Evolutionary conservation across 2,113 vertebrate genomes (phyloP).

Genomic region (cat (Felis catus)): DNA sequence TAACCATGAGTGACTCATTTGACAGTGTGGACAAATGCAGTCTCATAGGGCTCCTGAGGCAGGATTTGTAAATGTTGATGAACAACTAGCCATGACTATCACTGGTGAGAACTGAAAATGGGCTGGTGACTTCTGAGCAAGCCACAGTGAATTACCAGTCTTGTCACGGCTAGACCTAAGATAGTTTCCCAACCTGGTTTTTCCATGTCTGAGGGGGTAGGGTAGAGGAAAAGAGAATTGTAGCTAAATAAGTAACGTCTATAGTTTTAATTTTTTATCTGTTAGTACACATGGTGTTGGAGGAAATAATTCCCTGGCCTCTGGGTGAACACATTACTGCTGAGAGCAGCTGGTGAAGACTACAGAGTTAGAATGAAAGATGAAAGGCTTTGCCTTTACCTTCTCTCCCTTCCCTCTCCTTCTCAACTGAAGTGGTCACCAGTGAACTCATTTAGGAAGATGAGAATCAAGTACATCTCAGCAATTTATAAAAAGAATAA

Average conservation of each 20-base stretch:
- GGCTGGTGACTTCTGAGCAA: not conserved
- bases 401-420: not conserved
- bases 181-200: not conserved
- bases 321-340: not conserved
- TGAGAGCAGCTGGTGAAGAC: not conserved
- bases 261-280: not conserved
- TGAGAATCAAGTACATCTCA: not conserved
- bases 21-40: not conserved
- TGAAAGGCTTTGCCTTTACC: not conserved
- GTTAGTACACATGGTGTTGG: not conserved
- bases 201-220: not conserved
- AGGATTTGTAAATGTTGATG: not conserved
- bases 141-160: not conserved
- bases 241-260: not conserved
- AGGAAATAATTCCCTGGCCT: not conserved
- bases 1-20: not conserved
- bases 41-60: not conserved
- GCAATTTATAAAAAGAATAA: not conserved
- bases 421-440: not conserved
- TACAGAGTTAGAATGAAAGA: not conserved
- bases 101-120: not conserved
- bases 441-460: not conserved
- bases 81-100: not conserved
- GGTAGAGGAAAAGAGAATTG: not conserved
- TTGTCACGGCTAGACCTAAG: not conserved